Base-by-base conservation (phyloP, 2,797 vertebrate genomes). In the Austrolebias charrua region DNA sequence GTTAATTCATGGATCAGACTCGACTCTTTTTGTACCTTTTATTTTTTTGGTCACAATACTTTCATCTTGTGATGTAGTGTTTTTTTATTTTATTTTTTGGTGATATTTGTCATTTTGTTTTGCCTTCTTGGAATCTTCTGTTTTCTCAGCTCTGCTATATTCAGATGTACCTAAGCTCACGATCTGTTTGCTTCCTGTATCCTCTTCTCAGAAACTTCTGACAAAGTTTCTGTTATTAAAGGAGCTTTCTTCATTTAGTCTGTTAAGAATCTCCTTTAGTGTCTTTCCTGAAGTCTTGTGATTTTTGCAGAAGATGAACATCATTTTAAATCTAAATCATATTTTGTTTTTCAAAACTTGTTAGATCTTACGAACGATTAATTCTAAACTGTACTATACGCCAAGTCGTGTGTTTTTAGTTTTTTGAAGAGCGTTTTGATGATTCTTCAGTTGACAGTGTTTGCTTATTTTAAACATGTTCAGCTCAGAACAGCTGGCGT, bases 261-360 rank as follows among this genome's bases (percentile, higher is more conserved):
- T 78, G 52, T 75, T 79, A 14, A 68, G 35, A 65, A 50, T 49
- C 49, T 71, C 42, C 58, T 24, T 69, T 61, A 9, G 24, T 2
- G 0, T 47, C 48, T 70, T 60, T 61, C 10, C 10, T 64, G 38
- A 71, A 20, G 64, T 28, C 62, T n/a, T 42, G 5, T 60, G 49
- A 40, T 15, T 50, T 66, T 70, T 45, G 48, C 63, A 75, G 65
- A 55, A 55, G 47, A 76, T 56, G 29, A 59, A 35, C 11, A 38
- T 66, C n/a, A 29, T 89, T 87, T 90, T 83, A 87, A 81, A 69
- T 46, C 76, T 66, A 63, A 59, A 20, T 67, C 63, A 69, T 49
- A 59, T 58, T 47, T 66, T 55, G 16, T 47, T 54, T 53, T 56
- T 50, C 20, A 1, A 19, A 46, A 33, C 42, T 64, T 71, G 19